Evolutionary conservation across 2,797 vertebrate genomes (phyloP).

Genomic region (Phataginus tricuspis): DNA sequence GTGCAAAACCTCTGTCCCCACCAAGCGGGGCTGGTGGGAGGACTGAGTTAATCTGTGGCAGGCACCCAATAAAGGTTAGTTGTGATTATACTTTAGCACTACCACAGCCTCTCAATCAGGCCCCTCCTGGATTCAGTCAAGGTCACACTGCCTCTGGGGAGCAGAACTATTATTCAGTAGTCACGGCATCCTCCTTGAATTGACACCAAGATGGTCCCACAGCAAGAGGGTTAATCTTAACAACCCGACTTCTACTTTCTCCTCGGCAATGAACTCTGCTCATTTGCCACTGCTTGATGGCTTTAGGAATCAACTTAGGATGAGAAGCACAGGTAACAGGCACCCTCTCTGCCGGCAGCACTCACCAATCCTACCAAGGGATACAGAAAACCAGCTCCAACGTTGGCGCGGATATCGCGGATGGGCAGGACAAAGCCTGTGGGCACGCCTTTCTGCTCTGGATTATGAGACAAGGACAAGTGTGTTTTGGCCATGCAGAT

Average conservation of each 20-base stretch:
- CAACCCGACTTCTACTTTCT: not conserved
- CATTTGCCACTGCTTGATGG: not conserved
- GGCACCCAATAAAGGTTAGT: not conserved
- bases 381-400: conserved; percentile 96
- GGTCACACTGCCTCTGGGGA: not conserved
- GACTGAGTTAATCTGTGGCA: not conserved
- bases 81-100: not conserved
- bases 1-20: not conserved
- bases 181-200: not conserved
- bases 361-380: conserved; percentile 94
- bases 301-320: not conserved
- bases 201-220: not conserved
- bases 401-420: conserved; percentile 96
- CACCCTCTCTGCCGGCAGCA: not conserved
- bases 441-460: conserved; percentile 96
- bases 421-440: conserved; percentile 95
- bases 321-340: not conserved
- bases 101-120: not conserved
- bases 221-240: not conserved
- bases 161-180: not conserved
- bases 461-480: conserved; percentile 96
- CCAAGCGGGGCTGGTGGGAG: not conserved
- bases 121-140: not conserved
- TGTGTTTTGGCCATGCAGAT: conserved; percentile 99
- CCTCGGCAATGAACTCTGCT: not conserved